Percentiles rank a stretch among this genome's conserved stretches.
Conservation (phyloP, 2,797 vertebrate genomes). For the Clarias platycephalus region DNA sequence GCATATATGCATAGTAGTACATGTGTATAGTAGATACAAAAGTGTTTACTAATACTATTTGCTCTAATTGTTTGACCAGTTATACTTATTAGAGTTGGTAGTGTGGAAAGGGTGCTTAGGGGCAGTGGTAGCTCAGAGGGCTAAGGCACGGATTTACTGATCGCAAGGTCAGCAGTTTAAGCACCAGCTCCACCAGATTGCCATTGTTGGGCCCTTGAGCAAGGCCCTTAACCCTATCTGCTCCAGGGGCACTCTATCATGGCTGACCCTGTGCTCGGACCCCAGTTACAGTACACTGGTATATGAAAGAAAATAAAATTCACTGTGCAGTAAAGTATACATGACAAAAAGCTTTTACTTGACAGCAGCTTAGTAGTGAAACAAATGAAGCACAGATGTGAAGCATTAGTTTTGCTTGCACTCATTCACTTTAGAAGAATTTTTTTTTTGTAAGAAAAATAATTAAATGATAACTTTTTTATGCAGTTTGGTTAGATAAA, state of each 20-base stretch:
- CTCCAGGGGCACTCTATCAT: too few species aligned
- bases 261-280: too few species aligned
- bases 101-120: neutral
- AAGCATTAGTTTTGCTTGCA: conserved; percentile 8
- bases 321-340: too few species aligned
- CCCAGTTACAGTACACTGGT: too few species aligned
- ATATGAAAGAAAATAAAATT: too few species aligned
- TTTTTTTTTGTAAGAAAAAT: neutral
- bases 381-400: neutral
- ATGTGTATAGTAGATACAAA: neutral
- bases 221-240: too few species aligned
- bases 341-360: neutral
- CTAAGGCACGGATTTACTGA: too few species aligned
- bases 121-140: too few species aligned
- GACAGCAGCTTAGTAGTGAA: neutral
- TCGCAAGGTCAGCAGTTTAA: too few species aligned
- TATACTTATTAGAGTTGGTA: neutral
- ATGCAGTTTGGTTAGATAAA: neutral
- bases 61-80: neutral
- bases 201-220: too few species aligned
- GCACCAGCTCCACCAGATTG: too few species aligned
- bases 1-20: neutral
- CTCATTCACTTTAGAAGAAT: neutral
- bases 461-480: neutral
- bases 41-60: neutral